Evolutionary conservation across 2,888 invertebrate genomes (phyloP).

Genomic region (Alentia gelatinosa): DNA sequence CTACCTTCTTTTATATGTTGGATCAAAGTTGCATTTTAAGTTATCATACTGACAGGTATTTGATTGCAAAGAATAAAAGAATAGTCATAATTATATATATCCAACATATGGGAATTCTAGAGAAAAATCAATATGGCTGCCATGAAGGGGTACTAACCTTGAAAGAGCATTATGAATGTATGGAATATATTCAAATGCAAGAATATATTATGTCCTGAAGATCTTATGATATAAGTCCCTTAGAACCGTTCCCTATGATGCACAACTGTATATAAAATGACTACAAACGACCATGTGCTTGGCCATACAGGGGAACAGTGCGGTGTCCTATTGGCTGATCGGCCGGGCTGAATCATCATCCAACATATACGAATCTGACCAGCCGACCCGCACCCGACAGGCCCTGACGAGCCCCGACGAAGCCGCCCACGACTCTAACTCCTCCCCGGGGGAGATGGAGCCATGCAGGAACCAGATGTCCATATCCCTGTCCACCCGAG

Average conservation of each 20-base stretch:
- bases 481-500: background rate
- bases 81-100: too few relatives aligned
- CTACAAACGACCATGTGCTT: background rate
- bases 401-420: background rate
- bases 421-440: background rate
- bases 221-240: background rate
- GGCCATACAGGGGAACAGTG: background rate
- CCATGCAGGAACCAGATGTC: background rate
- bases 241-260: background rate
- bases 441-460: too few relatives aligned
- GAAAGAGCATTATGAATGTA: background rate
- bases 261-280: too few relatives aligned
- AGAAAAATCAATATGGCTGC: too few relatives aligned
- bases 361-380: background rate
- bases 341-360: background rate
- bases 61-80: too few relatives aligned
- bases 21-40: too few relatives aligned
- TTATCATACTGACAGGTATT: too few relatives aligned
- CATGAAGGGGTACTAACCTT: background rate
- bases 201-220: background rate
- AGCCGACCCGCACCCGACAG: background rate
- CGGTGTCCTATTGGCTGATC: slow-evolving; percentile 46
- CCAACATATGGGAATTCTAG: too few relatives aligned
- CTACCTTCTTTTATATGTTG: too few relatives aligned
- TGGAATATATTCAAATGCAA: background rate